Conservation (phyloP, 2,888 invertebrate species). For the Dynastes maya region DNA sequence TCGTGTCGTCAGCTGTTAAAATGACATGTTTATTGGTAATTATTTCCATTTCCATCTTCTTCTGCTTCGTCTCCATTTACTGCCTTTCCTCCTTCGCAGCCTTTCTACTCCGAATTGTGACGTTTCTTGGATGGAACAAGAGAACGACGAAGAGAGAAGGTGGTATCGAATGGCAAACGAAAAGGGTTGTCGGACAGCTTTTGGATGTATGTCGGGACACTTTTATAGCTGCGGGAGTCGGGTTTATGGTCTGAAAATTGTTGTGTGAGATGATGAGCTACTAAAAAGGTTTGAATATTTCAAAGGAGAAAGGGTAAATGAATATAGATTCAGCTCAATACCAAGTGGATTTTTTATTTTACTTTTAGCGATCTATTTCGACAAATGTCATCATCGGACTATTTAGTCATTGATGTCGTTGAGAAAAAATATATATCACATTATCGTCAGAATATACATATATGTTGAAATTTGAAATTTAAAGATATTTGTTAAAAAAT, state of each 20-base stretch:
- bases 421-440: too few species aligned
- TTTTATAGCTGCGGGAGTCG: not conserved
- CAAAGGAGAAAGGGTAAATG: too few species aligned
- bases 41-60: slow-evolving; percentile 57
- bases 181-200: slow-evolving; percentile 2
- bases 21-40: slow-evolving; percentile 60
- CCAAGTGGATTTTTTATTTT: too few species aligned
- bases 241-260: not conserved
- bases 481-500: too few species aligned
- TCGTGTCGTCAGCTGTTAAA: slow-evolving; percentile 61
- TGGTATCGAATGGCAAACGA: not conserved
- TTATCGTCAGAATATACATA: too few species aligned
- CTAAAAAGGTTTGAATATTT: too few species aligned
- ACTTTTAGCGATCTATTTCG: too few species aligned
- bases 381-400: too few species aligned
- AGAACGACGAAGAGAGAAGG: not conserved
- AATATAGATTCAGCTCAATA: too few species aligned
- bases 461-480: too few species aligned
- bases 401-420: too few species aligned
- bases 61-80: slow-evolving; percentile 15
- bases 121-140: not conserved
- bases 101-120: not conserved
- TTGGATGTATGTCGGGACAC: not conserved
- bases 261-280: too few species aligned
- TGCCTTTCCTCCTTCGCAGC: not conserved